Evolutionary conservation across 2,888 invertebrate species (phyloP), one percentile per base, ranked within the genome.

Genomic region (Parasteatoda lunata): DNA sequence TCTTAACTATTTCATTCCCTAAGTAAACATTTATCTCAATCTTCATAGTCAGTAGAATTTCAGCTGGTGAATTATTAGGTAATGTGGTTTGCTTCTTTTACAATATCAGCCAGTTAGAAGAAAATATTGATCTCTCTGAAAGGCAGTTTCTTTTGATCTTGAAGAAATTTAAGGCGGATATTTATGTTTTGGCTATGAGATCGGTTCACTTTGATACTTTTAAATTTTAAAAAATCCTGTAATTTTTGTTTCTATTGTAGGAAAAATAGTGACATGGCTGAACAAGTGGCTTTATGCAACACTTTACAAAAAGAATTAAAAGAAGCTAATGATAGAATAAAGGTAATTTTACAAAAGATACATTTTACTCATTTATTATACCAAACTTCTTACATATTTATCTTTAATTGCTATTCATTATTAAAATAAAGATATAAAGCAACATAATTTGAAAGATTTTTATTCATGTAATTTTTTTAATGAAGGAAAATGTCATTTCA

Each of bases 251-350:
- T 64, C n/a, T 69, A 11, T 52, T 69, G 30, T 45, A 87, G 86
- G 52, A 64, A 82, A 64, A 77, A 73, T 49, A 82, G 65, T 78
- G 86, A 82, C 30, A 71, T 82, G 68, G 73, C 77, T 30, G 86
- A 87, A 54, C 69, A 77, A 65, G 77, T 76, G 51, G 86, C 78
- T 13, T 54, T 87, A n/a, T 72, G 77, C 64, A 82, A 76, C 49
- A 59, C 82, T 11, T 75, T 77, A 13, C 15, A 87, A 15, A 59
- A 72, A 65, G 86, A 87, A 48, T 73, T 87, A 8, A 87, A 73
- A 65, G 81, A 78, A 77, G 68, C 77, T 73, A 51, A 68, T 51
- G 47, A 51, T 4, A 87, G 54, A 81, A 82, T 82, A 73, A 77
- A 82, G 68, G 86, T 87, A 65, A 73, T 3, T 77, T 49, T 51